Percentiles rank a stretch among this genome's conserved stretches.
Conservation (phyloP, 2,888 invertebrate genomes). For the Galerucella pusilla region DNA sequence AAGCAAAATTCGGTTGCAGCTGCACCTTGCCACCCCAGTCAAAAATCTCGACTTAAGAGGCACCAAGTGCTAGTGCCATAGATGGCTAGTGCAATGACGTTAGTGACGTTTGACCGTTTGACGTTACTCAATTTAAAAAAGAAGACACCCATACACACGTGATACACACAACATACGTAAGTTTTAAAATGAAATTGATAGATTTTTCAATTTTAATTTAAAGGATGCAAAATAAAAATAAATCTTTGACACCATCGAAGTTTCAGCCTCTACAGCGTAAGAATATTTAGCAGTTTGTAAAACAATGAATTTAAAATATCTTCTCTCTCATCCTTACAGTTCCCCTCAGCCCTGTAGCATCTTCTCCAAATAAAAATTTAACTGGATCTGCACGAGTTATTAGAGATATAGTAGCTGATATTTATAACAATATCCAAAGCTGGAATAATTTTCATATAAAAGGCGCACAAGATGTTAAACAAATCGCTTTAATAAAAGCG, state of each 20-base stretch:
- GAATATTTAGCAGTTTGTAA: background rate
- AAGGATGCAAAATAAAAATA: conserved; percentile 25
- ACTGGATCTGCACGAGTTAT: conserved; percentile 69
- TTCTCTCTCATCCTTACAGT: conserved; percentile 52
- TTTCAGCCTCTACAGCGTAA: conserved; percentile 34
- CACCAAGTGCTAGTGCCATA: too few species aligned
- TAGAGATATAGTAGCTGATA: conserved; percentile 69
- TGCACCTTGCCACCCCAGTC: too few species aligned
- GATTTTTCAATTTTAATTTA: background rate
- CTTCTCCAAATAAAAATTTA: conserved; percentile 65
- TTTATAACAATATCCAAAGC: conserved; percentile 67
- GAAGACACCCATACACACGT: background rate
- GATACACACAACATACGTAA: too few species aligned
- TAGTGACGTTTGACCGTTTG: too few species aligned
- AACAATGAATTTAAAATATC: background rate
- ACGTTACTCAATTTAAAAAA: background rate
- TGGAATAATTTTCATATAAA: conserved; percentile 67
- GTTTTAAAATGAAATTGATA: too few species aligned
- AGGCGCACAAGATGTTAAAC: conserved; percentile 64
- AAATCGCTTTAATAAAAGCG: conserved; percentile 59
- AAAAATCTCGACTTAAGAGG: too few species aligned
- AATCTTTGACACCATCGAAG: conserved; percentile 18
- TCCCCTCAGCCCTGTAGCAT: conserved; percentile 60
- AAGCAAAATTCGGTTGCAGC: too few species aligned
- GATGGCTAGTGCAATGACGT: too few species aligned